Conservation (phyloP, 2,113 vertebrate genomes). For the Micromys minutus region DNA sequence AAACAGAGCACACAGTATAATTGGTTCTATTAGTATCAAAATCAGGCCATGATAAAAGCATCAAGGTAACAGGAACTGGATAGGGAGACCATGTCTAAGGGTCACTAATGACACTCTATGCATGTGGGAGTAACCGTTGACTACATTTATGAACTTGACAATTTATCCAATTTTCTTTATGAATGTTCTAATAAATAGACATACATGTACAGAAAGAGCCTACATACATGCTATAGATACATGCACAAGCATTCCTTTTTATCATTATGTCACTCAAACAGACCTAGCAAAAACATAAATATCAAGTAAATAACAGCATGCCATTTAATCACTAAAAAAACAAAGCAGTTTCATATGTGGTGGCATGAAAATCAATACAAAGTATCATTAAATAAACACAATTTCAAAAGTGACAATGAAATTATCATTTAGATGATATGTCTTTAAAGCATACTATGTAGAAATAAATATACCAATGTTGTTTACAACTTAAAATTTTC, state of each 20-base stretch:
- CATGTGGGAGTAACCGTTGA: not conserved
- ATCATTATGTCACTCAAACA: slow-evolving; percentile 43
- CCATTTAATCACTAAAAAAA: slow-evolving; percentile 45
- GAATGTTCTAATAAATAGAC: slow-evolving; percentile 27
- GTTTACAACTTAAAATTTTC: slow-evolving; percentile 45
- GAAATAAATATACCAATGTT: slow-evolving; percentile 24
- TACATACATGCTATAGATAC: not conserved
- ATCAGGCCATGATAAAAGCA: not conserved
- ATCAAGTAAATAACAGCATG: slow-evolving; percentile 28
- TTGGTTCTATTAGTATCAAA: not conserved
- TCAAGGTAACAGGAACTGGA: not conserved
- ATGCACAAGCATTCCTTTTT: not conserved
- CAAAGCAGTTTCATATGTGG: slow-evolving; percentile 39
- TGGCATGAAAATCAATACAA: slow-evolving; percentile 41
- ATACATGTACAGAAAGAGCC: slow-evolving; percentile 10
- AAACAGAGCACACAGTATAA: not conserved
- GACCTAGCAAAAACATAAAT: slow-evolving; percentile 14
- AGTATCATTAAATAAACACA: slow-evolving; percentile 47
- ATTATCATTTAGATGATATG: not conserved
- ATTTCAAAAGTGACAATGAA: slow-evolving; percentile 42
- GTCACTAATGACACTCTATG: not conserved
- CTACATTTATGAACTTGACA: not conserved
- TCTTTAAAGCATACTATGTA: slow-evolving; percentile 42
- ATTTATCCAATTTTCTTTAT: slow-evolving; percentile 13
- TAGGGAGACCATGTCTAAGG: not conserved